phyloP scores from a whole-genome alignment of 2,113 vertebrate genomes.

The Heterocephalus glaber region DNA sequence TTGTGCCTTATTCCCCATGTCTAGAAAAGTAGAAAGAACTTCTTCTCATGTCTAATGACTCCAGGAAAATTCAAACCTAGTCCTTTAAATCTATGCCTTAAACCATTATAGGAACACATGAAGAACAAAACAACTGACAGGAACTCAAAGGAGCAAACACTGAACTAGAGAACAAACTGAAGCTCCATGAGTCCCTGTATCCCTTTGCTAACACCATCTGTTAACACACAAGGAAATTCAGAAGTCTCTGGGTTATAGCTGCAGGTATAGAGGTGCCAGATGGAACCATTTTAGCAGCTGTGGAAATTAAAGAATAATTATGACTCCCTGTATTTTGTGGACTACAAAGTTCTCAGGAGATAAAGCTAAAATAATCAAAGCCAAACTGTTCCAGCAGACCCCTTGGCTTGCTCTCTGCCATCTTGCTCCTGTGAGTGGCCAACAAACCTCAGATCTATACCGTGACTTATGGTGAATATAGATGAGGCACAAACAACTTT shows the following conservation, averaged over 20 bases:
- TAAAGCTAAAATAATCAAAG: slow-evolving; percentile 46
- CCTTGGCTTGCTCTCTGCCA: neutral
- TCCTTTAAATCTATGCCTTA: slow-evolving; percentile 6
- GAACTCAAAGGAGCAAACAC: neutral
- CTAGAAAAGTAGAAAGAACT: neutral
- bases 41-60: neutral
- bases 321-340: neutral
- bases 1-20: neutral
- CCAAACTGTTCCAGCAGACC: neutral
- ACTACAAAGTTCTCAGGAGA: slow-evolving; percentile 11
- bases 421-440: neutral
- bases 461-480: neutral
- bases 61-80: neutral
- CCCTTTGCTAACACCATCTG: neutral
- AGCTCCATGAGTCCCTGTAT: neutral
- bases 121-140: neutral
- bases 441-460: neutral
- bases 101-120: neutral
- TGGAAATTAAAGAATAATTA: slow-evolving; percentile 29
- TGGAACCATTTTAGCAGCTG: slow-evolving; percentile 27
- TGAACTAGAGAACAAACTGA: neutral
- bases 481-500: neutral
- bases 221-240: neutral
- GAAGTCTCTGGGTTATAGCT: slow-evolving; percentile 43
- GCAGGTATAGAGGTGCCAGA: neutral